Evolutionary conservation across 1,140 invertebrate genomes (phyloP), one percentile per base, ranked within the genome.

Genomic region (Pseudomyrmex dendroicus): DNA sequence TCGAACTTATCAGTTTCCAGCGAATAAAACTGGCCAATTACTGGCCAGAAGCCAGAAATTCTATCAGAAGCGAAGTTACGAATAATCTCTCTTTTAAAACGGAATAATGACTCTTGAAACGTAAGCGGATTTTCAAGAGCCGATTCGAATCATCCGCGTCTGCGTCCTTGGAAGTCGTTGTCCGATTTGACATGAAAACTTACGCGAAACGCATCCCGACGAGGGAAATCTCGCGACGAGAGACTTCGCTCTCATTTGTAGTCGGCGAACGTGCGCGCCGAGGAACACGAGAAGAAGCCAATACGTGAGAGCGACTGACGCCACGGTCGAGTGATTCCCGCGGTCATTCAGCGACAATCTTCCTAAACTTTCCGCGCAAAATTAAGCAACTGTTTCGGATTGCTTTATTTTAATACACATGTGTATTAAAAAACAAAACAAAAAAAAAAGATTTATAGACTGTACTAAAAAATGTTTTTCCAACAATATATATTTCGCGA

Each of bases 161-260:
- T 64, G 46, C 63, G 44, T 72, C n/a, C 57, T 44, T 48, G 76
- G 25, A 80, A 80, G 67, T 80, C 54, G 64, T 59, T 50, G 50
- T 54, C 44, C 54, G 44, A 54, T 44, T 25, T 44, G 50, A 22
- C 76, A 35, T 57, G 63, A 63, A 86, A 83, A 86, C 64, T 86
- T 25, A 66, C 48, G 70, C 64, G 67, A 52, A 25, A 73, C 50
- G 84, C 67, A 73, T 83, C 57, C 73, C 52, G 73, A 78, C 67
- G 77, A 73, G 80, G 80, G 50, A 86, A 84, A 84, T 66, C 66
- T 66, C 72, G 63, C n/a, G 70, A 17, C 35, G 67, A 25, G 73
- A 20, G 70, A 83, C 48, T 61, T 44, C 68, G 70, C 20, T 17
- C 84, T 89, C 78, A 86, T 89, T 89, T 86, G 63, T 86, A 89